Evolutionary conservation across 2,113 vertebrate species (phyloP), one percentile per base, ranked within the genome.

Genomic region (Chloropsis hardwickii): DNA sequence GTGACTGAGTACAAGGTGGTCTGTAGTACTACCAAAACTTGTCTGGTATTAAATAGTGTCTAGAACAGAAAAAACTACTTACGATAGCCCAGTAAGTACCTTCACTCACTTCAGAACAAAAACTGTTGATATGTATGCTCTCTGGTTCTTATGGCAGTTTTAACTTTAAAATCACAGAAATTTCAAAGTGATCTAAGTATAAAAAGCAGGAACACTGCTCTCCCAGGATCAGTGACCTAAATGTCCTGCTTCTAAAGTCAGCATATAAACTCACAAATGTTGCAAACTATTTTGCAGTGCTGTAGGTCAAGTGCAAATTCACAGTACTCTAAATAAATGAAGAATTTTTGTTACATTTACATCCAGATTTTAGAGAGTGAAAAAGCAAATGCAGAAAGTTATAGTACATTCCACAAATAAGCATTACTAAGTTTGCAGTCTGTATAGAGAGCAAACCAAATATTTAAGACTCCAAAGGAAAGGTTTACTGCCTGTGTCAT

Each of bases 1-100:
- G 98, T 96, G 98, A 98, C 98, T 97, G 98, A 98, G 98, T 98
- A 98, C 98, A 98, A 97, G 97, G 98, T 99, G 98, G 98, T 98
- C 98, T 97, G 73, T 8, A 62, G 69, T 37, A 81, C 71, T 84
- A 84, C 11, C 89, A 80, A 90, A 98, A 96, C 93, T 90, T 95
- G 94, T 94, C 78, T 16, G n/a, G 66, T 88, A 94, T 95, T 95
- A 95, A 97, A 81, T 1, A 95, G 61, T 74, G 95, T 91, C 64
- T 82, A 74, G 47, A 94, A 94, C 37, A 92, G 37, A 95, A 96
- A 25, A 12, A 50, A 53, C 27, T 28, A 86, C 61, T 94, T 77
- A 58, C 73, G 76, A 92, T 33, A 78, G 10, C 20, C 47, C 47
- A 92, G 33, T 20, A 91, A 58, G 39, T 62, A 29, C 10, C 39